These are phyloP conservation scores for Parnassius smintheus DNA, from an alignment of 2,888 invertebrate species.

Conservation along the genomic window DNA sequence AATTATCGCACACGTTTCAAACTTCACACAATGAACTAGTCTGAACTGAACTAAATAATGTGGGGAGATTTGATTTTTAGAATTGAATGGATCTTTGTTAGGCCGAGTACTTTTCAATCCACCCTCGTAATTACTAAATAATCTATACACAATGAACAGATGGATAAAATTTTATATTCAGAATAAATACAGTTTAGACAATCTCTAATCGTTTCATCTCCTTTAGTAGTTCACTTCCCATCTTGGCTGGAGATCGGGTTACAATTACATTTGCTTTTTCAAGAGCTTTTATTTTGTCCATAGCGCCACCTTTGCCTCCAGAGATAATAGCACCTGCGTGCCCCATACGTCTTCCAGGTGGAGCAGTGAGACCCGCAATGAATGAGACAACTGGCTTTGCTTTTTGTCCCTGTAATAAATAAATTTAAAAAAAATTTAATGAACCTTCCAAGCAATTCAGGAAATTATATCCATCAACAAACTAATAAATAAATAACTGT, in stretches of 20 bases:
- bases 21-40: no score
- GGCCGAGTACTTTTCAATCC: no score
- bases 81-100: no score
- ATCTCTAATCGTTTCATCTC: constrained; percentile 92
- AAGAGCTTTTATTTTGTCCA: constrained; percentile 97
- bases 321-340: constrained; percentile 99
- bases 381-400: constrained; percentile 99
- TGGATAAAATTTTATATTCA: constrained; percentile 36
- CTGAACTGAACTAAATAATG: no score
- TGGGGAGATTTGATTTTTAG: no score
- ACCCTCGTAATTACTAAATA: constrained; percentile 62
- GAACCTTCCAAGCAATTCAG: no score
- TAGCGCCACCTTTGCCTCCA: constrained; percentile 98
- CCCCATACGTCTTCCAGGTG: constrained; percentile 98
- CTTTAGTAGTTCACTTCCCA: constrained; percentile 94
- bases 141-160: constrained; percentile 59
- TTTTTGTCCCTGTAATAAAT: constrained; percentile 85
- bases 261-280: constrained; percentile 96
- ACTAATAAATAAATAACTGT: no score
- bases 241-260: constrained; percentile 96
- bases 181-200: constrained; percentile 61
- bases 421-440: neutral
- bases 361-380: constrained; percentile 98
- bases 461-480: no score
- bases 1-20: no score